These are phyloP conservation scores for Proales similis DNA, from an alignment of 1,140 invertebrate genomes.

Conservation along the genomic window DNA sequence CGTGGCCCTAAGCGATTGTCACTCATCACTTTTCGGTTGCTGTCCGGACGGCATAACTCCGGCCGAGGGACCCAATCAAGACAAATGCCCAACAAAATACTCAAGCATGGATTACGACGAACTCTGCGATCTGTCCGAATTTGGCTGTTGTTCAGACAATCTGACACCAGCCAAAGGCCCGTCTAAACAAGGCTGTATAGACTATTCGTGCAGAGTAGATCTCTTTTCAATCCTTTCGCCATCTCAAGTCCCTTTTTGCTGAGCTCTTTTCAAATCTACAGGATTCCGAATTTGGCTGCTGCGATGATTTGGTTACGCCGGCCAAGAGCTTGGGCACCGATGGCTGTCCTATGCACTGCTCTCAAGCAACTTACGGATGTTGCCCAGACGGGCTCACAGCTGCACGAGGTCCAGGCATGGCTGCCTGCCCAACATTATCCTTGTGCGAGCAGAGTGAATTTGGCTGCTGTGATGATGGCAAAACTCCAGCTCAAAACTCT, in stretches of 20 bases:
- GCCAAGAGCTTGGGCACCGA: constrained; percentile 71
- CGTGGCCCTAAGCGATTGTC: constrained; percentile 63
- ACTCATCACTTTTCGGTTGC: constrained; percentile 69
- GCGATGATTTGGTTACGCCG: constrained; percentile 73
- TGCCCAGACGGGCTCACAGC: constrained; percentile 50
- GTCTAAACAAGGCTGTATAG: constrained; percentile 25
- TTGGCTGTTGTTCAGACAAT: constrained; percentile 78
- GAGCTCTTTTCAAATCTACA: constrained; percentile 46
- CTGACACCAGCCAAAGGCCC: constrained; percentile 58
- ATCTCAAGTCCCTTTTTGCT: not conserved
- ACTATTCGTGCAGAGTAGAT: constrained; percentile 16
- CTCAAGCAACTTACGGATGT: constrained; percentile 48
- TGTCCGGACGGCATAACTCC: constrained; percentile 71
- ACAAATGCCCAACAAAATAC: constrained; percentile 49
- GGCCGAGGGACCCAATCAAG: constrained; percentile 61
- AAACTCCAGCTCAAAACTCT: constrained; percentile 44
- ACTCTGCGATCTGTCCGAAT: constrained; percentile 63
- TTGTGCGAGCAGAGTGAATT: constrained; percentile 35
- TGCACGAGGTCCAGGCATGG: constrained; percentile 46
- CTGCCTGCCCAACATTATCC: constrained; percentile 43
- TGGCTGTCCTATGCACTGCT: constrained; percentile 60
- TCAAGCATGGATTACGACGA: constrained; percentile 52
- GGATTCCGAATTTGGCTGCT: constrained; percentile 83
- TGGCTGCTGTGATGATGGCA: constrained; percentile 44
- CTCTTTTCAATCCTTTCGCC: not conserved